Evolutionary conservation across 2,797 vertebrate genomes (phyloP).

Genomic region (Eulemur albifrons): DNA sequence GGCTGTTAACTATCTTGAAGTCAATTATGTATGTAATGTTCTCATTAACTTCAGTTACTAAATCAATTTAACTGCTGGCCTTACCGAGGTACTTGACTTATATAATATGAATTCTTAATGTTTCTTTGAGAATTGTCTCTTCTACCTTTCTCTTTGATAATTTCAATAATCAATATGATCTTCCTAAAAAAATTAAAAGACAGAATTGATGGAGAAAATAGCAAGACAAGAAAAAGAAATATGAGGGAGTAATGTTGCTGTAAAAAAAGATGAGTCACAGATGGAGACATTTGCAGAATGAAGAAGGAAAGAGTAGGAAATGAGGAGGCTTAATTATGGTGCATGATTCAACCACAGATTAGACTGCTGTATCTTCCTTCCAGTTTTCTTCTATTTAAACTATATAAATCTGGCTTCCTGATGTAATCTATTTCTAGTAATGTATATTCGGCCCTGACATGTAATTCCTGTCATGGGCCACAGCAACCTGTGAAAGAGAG

Average conservation of each 20-base stretch:
- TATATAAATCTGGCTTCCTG: slow-evolving; percentile 65
- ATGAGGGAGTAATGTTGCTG: slow-evolving; percentile 59
- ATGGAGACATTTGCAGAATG: slow-evolving; percentile 59
- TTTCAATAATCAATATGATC: background rate
- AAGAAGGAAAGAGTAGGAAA: slow-evolving; percentile 68
- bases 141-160: background rate
- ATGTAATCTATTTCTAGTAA: slow-evolving; percentile 68
- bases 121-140: background rate
- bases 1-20: background rate
- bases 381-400: slow-evolving; percentile 66
- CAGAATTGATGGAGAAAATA: slow-evolving; percentile 47
- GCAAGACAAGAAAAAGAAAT: slow-evolving; percentile 65
- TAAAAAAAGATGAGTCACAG: slow-evolving; percentile 68
- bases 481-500: slow-evolving; percentile 31
- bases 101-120: background rate
- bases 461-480: slow-evolving; percentile 56
- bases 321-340: slow-evolving; percentile 66
- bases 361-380: slow-evolving; percentile 56
- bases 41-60: background rate
- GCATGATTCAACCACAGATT: slow-evolving; percentile 69
- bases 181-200: slow-evolving; percentile 35
- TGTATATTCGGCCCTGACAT: slow-evolving; percentile 42
- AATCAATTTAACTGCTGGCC: background rate
- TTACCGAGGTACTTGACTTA: background rate
- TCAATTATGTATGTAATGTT: slow-evolving; percentile 4